Conservation (phyloP, 2,888 invertebrate genomes). For the Diarsia rubi region DNA sequence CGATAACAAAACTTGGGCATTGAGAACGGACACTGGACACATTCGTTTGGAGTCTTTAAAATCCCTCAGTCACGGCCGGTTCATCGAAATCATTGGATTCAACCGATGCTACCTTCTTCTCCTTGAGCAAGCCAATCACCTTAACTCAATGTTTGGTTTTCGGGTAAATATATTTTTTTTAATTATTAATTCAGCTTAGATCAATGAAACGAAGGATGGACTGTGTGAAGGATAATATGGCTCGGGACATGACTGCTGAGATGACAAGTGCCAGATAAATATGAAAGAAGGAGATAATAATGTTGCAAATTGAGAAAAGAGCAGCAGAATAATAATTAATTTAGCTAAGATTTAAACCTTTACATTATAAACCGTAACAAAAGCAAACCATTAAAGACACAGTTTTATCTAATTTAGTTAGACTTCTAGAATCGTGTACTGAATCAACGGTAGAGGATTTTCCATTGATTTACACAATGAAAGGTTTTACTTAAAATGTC, state of each 20-base stretch:
- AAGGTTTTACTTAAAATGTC: not conserved
- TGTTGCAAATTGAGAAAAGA: too few relatives aligned
- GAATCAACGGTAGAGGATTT: not conserved
- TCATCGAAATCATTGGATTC: conserved; percentile 50
- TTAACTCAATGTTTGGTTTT: conserved; percentile 63
- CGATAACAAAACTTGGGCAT: conserved; percentile 22
- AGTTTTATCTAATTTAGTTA: not conserved
- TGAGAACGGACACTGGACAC: not conserved
- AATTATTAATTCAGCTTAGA: too few relatives aligned
- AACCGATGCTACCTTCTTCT: conserved; percentile 61
- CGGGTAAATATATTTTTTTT: conserved; percentile 49
- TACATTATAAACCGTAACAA: not conserved
- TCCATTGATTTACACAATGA: not conserved
- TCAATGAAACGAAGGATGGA: too few relatives aligned
- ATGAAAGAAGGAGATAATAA: too few relatives aligned
- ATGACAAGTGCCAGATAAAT: too few relatives aligned
- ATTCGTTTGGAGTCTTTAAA: conserved; percentile 38
- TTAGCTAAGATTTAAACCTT: not conserved
- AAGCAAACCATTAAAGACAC: not conserved
- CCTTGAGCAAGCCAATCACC: conserved; percentile 58
- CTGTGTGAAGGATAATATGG: too few relatives aligned
- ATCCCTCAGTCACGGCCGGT: conserved; percentile 34
- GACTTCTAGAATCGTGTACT: not conserved
- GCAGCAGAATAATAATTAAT: not conserved
- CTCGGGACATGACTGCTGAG: too few relatives aligned